phyloP scores from a whole-genome alignment of 1,140 invertebrate genomes.

The Microvelia longipes region DNA sequence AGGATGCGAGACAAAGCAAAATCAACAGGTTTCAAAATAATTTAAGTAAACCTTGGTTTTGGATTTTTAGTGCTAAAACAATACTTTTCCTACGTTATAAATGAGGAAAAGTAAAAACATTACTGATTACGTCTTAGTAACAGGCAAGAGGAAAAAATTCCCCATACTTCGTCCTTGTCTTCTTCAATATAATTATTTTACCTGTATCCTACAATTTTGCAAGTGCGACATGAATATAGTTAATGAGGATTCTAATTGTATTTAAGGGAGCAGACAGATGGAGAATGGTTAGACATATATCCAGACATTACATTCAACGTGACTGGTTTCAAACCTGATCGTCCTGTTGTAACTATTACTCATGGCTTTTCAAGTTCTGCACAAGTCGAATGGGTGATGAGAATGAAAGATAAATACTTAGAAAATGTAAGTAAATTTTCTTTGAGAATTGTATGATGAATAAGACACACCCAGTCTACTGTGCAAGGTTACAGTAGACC shows the following conservation, averaged over 20 bases:
- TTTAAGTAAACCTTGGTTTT: too few relatives aligned
- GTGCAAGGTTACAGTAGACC: too few relatives aligned
- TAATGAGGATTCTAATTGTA: neutral
- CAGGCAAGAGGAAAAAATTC: too few relatives aligned
- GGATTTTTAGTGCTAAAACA: neutral
- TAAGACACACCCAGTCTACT: too few relatives aligned
- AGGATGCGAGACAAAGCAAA: too few relatives aligned
- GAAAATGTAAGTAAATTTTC: slow-evolving; percentile 23
- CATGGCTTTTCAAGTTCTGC: slow-evolving; percentile 24
- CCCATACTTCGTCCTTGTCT: too few relatives aligned
- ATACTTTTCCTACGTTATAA: too few relatives aligned
- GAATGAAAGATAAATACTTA: slow-evolving; percentile 23
- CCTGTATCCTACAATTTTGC: neutral
- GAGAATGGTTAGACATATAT: slow-evolving; percentile 13
- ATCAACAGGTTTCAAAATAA: too few relatives aligned
- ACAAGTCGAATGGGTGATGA: slow-evolving; percentile 20
- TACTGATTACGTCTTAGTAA: too few relatives aligned
- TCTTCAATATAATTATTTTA: too few relatives aligned
- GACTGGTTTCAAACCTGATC: slow-evolving; percentile 15
- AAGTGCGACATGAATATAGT: neutral
- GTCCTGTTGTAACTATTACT: slow-evolving; percentile 21
- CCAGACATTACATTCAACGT: neutral
- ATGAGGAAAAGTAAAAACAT: neutral
- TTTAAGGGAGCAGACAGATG: neutral
- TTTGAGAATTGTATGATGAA: too few relatives aligned